Percentiles rank a stretch among this genome's conserved stretches.
Evolutionary conservation across 2,797 vertebrate species (phyloP).

Genomic region (Xiphophorus birchmanni): DNA sequence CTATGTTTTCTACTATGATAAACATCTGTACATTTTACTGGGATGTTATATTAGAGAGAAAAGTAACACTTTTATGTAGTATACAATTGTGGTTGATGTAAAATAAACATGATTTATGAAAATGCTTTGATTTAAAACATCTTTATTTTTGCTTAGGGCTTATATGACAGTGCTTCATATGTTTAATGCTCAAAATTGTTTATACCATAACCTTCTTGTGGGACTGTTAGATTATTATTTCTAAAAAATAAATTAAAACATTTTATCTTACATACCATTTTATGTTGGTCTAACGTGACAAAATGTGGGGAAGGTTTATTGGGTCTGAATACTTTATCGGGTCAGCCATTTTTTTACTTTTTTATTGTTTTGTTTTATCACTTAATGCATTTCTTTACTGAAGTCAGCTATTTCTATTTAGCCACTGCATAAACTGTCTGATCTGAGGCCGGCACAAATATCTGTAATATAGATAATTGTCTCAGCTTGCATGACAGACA

Average conservation of each 20-base stretch:
- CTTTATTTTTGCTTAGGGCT: too few species aligned
- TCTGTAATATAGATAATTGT: constrained; percentile 7
- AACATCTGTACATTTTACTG: too few species aligned
- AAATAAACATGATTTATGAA: background rate
- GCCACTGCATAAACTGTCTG: background rate
- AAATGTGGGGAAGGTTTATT: background rate
- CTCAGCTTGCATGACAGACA: background rate
- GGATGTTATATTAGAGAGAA: background rate
- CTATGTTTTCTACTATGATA: background rate
- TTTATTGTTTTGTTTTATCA: background rate
- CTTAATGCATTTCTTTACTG: background rate
- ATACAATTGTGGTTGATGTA: background rate
- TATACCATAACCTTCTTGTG: background rate
- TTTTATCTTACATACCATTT: too few species aligned
- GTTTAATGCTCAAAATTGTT: background rate
- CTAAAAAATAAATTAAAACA: too few species aligned
- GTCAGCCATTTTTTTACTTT: background rate
- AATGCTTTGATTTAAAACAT: background rate
- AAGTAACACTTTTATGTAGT: background rate
- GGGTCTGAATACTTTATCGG: background rate
- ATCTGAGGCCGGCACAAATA: background rate
- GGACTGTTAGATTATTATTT: background rate
- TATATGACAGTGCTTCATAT: background rate
- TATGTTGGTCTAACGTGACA: background rate
- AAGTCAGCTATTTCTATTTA: background rate